A percentile compares a stretch with the other conserved stretches of the same genome.
Evolutionary conservation across 2,888 invertebrate species (phyloP).

Genomic region (Thera obeliscata): DNA sequence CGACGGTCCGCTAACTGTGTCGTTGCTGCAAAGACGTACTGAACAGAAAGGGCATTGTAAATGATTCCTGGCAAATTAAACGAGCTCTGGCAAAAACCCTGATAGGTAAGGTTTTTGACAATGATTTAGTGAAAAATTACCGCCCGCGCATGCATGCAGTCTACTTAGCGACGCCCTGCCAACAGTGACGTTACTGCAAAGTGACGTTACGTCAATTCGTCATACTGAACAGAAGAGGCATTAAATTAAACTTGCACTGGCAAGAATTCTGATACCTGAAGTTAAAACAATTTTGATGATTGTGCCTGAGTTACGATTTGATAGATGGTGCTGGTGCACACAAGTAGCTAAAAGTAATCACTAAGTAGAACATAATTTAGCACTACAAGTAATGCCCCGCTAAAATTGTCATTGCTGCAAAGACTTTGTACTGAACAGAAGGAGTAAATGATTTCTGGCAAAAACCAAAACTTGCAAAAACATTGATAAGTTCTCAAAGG

Average conservation of each 20-base stretch:
- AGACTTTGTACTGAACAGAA: no score
- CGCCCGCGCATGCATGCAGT: slow-evolving; percentile 77
- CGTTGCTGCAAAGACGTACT: slow-evolving; percentile 51
- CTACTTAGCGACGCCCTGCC: slow-evolving; percentile 74
- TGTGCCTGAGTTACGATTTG: no score
- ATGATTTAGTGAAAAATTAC: slow-evolving; percentile 39
- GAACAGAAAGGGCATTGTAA: slow-evolving; percentile 34
- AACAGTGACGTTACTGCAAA: slow-evolving; percentile 65
- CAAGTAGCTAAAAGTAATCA: no score
- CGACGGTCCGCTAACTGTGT: slow-evolving; percentile 71
- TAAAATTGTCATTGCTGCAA: no score
- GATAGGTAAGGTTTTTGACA: no score
- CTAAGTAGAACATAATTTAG: no score
- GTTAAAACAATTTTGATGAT: no score
- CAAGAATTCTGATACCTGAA: no score
- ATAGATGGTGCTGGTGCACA: no score
- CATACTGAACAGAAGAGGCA: slow-evolving; percentile 33
- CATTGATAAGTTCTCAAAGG: background rate
- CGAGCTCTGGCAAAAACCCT: no score
- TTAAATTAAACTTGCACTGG: no score
- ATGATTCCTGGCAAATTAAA: background rate
- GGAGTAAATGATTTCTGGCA: background rate
- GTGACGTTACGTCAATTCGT: slow-evolving; percentile 27
- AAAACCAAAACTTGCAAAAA: background rate
- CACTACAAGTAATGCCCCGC: no score